Evolutionary conservation across 53 echinoderm and acorn worm genomes (phyloP).

Genomic region (Mesocentrotus franciscanus): DNA sequence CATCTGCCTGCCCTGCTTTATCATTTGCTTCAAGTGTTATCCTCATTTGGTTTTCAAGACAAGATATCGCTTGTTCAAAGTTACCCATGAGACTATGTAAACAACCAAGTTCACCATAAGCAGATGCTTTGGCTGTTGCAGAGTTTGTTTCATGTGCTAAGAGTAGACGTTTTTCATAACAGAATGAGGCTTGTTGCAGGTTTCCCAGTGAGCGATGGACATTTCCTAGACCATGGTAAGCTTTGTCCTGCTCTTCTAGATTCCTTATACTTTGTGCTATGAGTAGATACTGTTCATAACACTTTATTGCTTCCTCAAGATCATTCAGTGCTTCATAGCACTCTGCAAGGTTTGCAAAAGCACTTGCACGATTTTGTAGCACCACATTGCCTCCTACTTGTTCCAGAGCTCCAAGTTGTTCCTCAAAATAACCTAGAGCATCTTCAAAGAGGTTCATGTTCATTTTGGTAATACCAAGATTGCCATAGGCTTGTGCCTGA

Average conservation of each 20-base stretch:
- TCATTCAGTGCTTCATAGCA: conserved; percentile 97
- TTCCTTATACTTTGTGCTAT: conserved; percentile 90
- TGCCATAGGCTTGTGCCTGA: conserved; percentile 96
- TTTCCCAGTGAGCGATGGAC: conserved; percentile 91
- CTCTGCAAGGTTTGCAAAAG: conserved; percentile 94
- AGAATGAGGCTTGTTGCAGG: conserved; percentile 95
- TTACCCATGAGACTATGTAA: conserved; percentile 98
- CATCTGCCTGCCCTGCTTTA: conserved; percentile 91
- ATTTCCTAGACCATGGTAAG: conserved; percentile 95
- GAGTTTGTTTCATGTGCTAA: conserved; percentile 95
- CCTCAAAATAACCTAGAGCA: conserved; percentile 97
- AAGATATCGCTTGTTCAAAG: conserved; percentile 99
- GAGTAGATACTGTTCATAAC: conserved; percentile 92
- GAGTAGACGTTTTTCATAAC: conserved; percentile 94
- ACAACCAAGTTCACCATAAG: conserved; percentile 97
- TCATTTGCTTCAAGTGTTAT: conserved; percentile 87
- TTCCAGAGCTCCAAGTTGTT: conserved; percentile 90
- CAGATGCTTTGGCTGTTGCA: conserved; percentile 85
- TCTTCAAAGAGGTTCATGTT: conserved; percentile 98
- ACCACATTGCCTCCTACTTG: conserved; percentile 89
- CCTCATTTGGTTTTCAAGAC: conserved; percentile 91
- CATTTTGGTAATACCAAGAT: conserved; percentile 98
- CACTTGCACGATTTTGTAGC: conserved; percentile 89
- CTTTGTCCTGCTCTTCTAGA: conserved; percentile 90
- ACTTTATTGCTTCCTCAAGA: conserved; percentile 91